Evolutionary conservation across 1,140 invertebrate species (phyloP).

Genomic region (Laupala kohalensis): DNA sequence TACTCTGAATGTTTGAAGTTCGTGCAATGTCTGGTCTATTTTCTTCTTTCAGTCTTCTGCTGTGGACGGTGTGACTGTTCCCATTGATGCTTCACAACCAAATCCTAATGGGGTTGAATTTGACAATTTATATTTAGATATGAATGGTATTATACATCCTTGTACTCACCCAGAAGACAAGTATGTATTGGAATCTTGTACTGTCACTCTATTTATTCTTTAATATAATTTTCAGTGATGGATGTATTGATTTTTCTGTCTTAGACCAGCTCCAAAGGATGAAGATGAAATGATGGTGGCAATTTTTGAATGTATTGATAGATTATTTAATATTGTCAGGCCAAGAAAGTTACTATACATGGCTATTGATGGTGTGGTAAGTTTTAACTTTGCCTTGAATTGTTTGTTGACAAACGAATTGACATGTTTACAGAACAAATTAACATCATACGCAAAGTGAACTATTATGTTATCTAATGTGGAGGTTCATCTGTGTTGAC

Average conservation of each 20-base stretch:
- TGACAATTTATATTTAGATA: conserved; percentile 97
- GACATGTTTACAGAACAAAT: no score
- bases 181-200: conserved; percentile 27
- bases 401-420: no score
- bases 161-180: conserved; percentile 99
- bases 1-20: not conserved
- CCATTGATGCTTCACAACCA: conserved; percentile 69
- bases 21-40: conserved; percentile 13
- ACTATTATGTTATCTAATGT: no score
- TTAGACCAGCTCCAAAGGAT: conserved; percentile 87
- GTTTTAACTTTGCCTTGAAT: no score
- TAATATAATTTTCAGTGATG: not conserved
- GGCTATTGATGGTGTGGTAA: conserved; percentile 97
- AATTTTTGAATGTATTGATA: conserved; percentile 97
- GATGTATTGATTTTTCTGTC: conserved; percentile 9
- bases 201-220: not conserved
- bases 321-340: conserved; percentile 87
- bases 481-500: no score
- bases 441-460: no score
- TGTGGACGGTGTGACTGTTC: conserved; percentile 41
- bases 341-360: conserved; percentile 94
- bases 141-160: conserved; percentile 99
- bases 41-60: conserved; percentile 37
- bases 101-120: conserved; percentile 97
- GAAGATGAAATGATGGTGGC: conserved; percentile 99